Evolutionary conservation across 2,113 vertebrate species (phyloP).

Genomic region (Bos javanicus): DNA sequence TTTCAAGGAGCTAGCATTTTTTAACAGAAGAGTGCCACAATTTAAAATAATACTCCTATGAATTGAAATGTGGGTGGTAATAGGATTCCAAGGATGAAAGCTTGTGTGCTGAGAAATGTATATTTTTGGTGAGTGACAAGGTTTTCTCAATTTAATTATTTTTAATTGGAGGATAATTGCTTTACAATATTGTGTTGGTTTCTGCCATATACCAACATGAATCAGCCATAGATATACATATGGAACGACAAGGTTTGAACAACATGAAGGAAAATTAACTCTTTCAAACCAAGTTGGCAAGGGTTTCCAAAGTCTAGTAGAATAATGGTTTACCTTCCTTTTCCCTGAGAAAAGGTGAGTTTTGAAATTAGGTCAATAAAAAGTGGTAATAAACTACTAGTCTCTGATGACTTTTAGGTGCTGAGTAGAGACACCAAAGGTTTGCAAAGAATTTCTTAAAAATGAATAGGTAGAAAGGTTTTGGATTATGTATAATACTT

Average conservation of each 20-base stretch:
- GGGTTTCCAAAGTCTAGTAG: neutral
- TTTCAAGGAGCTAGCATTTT: neutral
- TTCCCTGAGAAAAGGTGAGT: neutral
- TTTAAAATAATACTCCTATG: neutral
- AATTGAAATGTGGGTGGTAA: neutral
- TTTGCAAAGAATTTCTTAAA: neutral
- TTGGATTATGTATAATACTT: neutral
- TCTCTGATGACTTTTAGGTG: neutral
- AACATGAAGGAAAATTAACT: neutral
- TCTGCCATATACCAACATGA: neutral
- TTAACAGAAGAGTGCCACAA: neutral
- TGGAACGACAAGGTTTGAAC: neutral
- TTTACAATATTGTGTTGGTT: neutral
- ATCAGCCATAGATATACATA: neutral
- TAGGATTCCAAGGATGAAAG: neutral
- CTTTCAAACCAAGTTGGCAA: neutral
- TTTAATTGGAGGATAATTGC: neutral
- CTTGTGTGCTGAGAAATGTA: neutral
- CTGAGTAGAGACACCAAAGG: neutral
- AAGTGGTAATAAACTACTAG: neutral
- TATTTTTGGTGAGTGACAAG: neutral
- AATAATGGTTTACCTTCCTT: neutral
- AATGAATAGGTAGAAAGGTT: neutral
- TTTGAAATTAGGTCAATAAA: neutral
- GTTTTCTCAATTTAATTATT: neutral